These are phyloP conservation scores for Fundulus diaphanus DNA, from an alignment of 2,797 vertebrate genomes.

Conservation along the genomic window DNA sequence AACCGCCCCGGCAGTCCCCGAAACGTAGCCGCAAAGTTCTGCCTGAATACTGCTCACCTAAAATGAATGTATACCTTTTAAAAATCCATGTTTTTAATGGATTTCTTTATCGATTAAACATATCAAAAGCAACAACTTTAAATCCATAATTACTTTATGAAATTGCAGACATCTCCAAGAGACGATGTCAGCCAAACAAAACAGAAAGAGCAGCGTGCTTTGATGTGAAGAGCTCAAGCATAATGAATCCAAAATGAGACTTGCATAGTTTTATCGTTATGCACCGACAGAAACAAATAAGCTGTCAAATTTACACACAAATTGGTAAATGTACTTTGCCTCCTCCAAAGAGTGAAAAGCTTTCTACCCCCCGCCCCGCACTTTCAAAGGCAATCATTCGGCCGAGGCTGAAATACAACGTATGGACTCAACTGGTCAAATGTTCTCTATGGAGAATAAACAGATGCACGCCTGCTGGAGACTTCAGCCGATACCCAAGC, in stretches of 20 bases:
- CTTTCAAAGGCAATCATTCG: conserved; percentile 32
- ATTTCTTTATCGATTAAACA: not conserved
- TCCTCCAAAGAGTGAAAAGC: conserved; percentile 31
- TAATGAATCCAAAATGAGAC: conserved; percentile 42
- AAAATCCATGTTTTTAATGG: not conserved
- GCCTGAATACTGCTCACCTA: conserved; percentile 11
- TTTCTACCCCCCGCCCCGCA: conserved; percentile 24
- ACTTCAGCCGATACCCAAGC: conserved; percentile 44
- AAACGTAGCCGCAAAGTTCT: conserved; percentile 22
- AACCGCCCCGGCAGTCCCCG: conserved; percentile 15
- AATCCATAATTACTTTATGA: not conserved
- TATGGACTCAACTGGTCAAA: conserved; percentile 56
- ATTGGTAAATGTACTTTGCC: conserved; percentile 24
- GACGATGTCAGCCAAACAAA: conserved; percentile 2
- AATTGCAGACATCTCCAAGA: not conserved
- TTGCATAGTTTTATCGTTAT: conserved; percentile 28
- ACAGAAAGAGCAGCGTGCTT: not conserved
- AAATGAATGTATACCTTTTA: conserved; percentile 4
- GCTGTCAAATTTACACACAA: conserved; percentile 39
- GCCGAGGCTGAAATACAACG: conserved; percentile 52
- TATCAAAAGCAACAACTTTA: not conserved
- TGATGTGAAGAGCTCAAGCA: conserved; percentile 9
- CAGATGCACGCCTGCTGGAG: conserved; percentile 59
- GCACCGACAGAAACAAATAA: conserved; percentile 25
- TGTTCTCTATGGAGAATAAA: conserved; percentile 60